phyloP scores from a whole-genome alignment of 92 coral and sea anemone genomes.

The Actinernus sp. region DNA sequence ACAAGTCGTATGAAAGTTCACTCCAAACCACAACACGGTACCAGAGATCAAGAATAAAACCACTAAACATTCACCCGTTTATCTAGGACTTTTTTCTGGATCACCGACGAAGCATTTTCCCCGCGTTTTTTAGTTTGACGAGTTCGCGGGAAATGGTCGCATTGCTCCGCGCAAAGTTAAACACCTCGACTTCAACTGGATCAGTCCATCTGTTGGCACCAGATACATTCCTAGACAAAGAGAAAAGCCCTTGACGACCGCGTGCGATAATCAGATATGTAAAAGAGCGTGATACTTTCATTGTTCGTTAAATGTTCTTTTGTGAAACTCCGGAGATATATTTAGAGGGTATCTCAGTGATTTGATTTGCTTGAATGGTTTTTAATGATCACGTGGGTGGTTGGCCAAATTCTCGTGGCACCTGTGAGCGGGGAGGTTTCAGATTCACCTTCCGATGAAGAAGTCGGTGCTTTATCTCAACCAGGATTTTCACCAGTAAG shows the following conservation, averaged over 20 bases:
- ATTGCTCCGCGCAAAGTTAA: conserved; percentile 7
- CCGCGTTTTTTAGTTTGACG: no score
- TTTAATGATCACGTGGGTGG: conserved; percentile 63
- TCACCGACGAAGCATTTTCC: no score
- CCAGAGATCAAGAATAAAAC: conserved; percentile 29
- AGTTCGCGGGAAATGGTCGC: no score
- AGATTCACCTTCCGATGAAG: conserved; percentile 1
- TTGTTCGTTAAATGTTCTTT: conserved; percentile 57
- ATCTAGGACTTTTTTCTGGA: no score
- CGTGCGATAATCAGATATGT: conserved; percentile 91
- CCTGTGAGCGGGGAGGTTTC: conserved; percentile 49
- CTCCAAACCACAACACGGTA: conserved; percentile 34
- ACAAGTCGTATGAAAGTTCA: conserved; percentile 13
- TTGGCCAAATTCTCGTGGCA: conserved; percentile 46
- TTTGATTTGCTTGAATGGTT: conserved; percentile 18
- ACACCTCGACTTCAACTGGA: conserved; percentile 6
- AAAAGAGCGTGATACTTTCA: conserved; percentile 78
- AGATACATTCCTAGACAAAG: conserved; percentile 92
- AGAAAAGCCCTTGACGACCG: conserved; percentile 71
- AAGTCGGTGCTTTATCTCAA: conserved; percentile 39
- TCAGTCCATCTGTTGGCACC: conserved; percentile 85
- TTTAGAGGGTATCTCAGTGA: no score
- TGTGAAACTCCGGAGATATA: conserved; percentile 42
- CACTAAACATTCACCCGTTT: conserved; percentile 9
- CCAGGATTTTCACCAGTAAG: conserved; percentile 45